A percentile compares a stretch with the other conserved stretches of the same genome.
Evolutionary conservation across 2,113 vertebrate genomes (phyloP).

Genomic region (Nymphicus hollandicus): DNA sequence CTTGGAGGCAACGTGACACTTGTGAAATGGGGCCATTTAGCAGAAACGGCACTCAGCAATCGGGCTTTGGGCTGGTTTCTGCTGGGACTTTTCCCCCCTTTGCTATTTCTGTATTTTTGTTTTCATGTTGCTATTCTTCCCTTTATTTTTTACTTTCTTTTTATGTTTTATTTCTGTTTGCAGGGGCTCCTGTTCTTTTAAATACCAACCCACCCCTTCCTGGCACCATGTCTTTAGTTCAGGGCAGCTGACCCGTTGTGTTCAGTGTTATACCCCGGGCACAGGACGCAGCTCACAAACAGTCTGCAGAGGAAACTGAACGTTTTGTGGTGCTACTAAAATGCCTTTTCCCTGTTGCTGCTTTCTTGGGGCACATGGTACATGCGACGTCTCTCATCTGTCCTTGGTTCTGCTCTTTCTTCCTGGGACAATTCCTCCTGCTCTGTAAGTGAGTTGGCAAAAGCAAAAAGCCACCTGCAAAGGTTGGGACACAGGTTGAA

Average conservation of each 20-base stretch:
- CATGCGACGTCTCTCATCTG: background rate
- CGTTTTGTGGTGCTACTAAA: background rate
- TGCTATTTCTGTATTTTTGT: conserved; percentile 5
- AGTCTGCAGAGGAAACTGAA: background rate
- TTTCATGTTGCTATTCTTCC: background rate
- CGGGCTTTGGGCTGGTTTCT: background rate
- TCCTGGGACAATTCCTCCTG: background rate
- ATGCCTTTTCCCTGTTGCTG: background rate
- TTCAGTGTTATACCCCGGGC: background rate
- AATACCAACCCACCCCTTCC: background rate
- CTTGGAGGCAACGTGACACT: accelerated
- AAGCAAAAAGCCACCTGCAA: background rate
- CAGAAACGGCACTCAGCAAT: background rate
- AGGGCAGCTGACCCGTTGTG: background rate
- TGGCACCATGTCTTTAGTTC: background rate
- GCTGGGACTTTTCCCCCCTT: background rate
- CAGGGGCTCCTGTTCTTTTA: background rate
- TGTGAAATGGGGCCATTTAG: background rate
- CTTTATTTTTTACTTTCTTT: conserved; percentile 36
- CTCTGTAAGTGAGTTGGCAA: background rate
- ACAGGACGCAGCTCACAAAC: background rate
- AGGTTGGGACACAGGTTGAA: background rate
- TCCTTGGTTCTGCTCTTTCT: background rate
- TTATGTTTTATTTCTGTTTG: background rate
- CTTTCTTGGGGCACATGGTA: background rate